Conservation (phyloP, 1,140 invertebrate species). For the Rhopalosiphum maidis region DNA sequence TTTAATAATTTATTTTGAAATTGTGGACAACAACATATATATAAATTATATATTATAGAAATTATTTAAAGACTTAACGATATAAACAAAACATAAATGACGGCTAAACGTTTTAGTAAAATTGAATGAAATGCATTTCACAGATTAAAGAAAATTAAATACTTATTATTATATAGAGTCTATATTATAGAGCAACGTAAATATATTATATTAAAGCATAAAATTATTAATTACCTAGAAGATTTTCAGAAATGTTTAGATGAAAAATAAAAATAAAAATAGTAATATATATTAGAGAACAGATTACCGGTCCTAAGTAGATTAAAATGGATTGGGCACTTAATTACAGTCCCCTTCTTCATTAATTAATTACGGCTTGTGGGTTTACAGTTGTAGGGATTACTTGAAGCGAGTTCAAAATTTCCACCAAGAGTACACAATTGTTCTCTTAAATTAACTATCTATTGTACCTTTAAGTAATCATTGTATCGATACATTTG, state of each 20-base stretch:
- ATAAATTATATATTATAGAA: neutral
- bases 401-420: conserved; percentile 15
- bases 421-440: neutral
- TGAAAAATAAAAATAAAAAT: neutral
- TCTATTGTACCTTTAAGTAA: neutral
- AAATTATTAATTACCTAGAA: neutral
- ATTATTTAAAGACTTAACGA: neutral
- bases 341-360: neutral
- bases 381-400: neutral
- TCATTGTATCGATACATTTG: neutral
- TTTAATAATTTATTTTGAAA: neutral
- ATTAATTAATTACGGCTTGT: neutral
- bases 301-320: neutral
- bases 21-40: neutral
- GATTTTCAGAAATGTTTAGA: neutral
- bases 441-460: neutral
- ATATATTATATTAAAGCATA: neutral
- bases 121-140: neutral
- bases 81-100: neutral
- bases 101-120: neutral
- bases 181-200: neutral
- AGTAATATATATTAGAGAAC: neutral
- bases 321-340: neutral
- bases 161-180: neutral
- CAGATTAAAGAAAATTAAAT: neutral